Conservation (phyloP, 2,888 invertebrate species). For the Deilephila porcellus region DNA sequence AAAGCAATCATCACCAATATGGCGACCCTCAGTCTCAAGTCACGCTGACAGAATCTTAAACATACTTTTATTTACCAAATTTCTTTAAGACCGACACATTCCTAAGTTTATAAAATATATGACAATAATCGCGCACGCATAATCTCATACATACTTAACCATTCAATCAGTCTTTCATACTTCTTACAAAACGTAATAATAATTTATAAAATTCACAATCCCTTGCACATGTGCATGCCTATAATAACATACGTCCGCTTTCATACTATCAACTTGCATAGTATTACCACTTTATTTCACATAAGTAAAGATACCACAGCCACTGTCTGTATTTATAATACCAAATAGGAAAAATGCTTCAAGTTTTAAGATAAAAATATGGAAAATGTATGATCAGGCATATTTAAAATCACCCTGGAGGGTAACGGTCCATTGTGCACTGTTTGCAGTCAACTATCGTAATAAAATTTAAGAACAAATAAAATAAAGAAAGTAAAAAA, state of each 20-base stretch:
- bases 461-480: background rate
- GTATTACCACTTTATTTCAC: constrained; percentile 74
- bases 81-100: constrained; percentile 71
- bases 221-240: constrained; percentile 84
- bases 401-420: constrained; percentile 42
- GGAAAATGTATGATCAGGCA: constrained; percentile 79
- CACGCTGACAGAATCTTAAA: constrained; percentile 75
- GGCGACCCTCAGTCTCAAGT: constrained; percentile 75
- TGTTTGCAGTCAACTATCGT: constrained; percentile 47
- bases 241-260: constrained; percentile 79
- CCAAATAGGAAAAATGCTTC: constrained; percentile 84
- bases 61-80: constrained; percentile 70
- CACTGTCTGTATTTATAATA: constrained; percentile 85
- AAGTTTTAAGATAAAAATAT: constrained; percentile 73
- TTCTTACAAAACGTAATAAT: constrained; percentile 79
- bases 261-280: constrained; percentile 65
- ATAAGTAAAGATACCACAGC: constrained; percentile 85
- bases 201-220: constrained; percentile 83
- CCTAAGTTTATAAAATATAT: constrained; percentile 72
- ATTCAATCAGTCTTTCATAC: constrained; percentile 66
- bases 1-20: constrained; percentile 76
- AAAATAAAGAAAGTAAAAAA: background rate
- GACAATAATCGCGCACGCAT: constrained; percentile 60
- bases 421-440: constrained; percentile 59
- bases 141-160: constrained; percentile 58